A percentile compares a stretch with the other conserved stretches of the same genome.
Conservation (phyloP, 2,888 invertebrate species). For the Ornithoptera priamus region DNA sequence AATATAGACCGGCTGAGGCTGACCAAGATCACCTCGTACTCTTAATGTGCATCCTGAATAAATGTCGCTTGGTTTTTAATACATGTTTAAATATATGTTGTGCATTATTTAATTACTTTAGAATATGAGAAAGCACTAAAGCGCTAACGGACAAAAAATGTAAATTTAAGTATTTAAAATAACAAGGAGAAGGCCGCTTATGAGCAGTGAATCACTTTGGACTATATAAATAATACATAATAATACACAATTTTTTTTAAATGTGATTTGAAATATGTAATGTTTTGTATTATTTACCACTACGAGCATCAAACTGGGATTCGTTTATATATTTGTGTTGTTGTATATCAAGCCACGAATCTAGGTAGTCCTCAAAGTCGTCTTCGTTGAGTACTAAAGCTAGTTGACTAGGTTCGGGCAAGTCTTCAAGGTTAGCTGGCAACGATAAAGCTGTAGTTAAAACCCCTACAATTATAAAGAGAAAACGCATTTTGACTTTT, state of each 20-base stretch:
- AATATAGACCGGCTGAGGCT: conserved; percentile 81
- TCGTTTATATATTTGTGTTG: conserved; percentile 47
- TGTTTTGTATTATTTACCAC: conserved; percentile 47
- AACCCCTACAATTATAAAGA: conserved; percentile 9
- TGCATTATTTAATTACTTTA: background rate
- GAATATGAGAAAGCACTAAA: no score
- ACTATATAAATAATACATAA: no score
- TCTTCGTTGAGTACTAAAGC: conserved; percentile 64
- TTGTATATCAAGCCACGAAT: conserved; percentile 61
- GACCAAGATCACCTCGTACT: conserved; percentile 67
- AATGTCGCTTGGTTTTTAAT: background rate
- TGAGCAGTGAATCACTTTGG: no score
- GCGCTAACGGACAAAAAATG: no score
- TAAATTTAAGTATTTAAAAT: background rate
- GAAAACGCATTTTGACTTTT: conserved; percentile 15
- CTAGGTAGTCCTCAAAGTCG: conserved; percentile 72
- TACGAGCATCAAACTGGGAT: conserved; percentile 38
- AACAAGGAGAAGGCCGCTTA: background rate
- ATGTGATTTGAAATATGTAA: no score
- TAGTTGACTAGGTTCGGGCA: conserved; percentile 61
- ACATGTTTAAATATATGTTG: background rate
- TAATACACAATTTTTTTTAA: no score
- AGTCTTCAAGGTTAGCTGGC: conserved; percentile 37
- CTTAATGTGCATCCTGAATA: conserved; percentile 62
- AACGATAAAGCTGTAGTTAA: conserved; percentile 31